A percentile compares a stretch with the other conserved stretches of the same genome.
These are phyloP conservation scores for Chaetops frenatus DNA, from an alignment of 2,113 vertebrate species.

Conservation along the genomic window DNA sequence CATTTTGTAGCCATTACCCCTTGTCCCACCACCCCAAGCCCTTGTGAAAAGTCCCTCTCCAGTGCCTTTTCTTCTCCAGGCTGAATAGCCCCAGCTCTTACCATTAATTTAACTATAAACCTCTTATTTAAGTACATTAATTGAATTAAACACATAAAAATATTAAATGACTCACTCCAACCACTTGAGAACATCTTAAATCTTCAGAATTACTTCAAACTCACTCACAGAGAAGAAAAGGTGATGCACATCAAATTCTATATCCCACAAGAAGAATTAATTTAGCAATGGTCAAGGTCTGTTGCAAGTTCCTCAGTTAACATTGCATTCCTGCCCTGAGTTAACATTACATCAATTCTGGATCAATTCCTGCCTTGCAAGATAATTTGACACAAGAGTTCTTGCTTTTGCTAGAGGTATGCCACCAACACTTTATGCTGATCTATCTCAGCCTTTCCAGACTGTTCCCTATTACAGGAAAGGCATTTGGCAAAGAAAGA, in stretches of 20 bases:
- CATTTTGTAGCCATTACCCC: background rate
- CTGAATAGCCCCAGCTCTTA: background rate
- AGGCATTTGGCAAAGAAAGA: constrained; percentile 12
- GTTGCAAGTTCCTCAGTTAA: background rate
- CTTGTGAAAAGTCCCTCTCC: background rate
- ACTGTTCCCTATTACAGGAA: background rate
- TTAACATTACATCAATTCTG: background rate
- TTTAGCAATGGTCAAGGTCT: background rate
- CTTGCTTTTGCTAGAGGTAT: background rate
- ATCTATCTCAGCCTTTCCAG: background rate
- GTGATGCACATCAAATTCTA: background rate
- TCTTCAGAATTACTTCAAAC: background rate
- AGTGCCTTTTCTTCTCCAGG: background rate
- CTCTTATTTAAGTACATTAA: background rate
- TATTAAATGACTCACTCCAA: background rate
- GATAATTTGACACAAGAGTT: background rate
- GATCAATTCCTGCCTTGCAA: background rate
- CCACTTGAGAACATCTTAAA: background rate
- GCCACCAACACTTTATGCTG: background rate
- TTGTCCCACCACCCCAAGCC: background rate
- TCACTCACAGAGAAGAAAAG: background rate
- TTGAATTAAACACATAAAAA: background rate
- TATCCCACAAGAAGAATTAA: background rate
- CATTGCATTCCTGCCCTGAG: background rate
- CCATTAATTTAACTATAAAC: background rate